Evolutionary conservation across 2,888 invertebrate species (phyloP), one percentile per base, ranked within the genome.

Genomic region (Phortica okadai): DNA sequence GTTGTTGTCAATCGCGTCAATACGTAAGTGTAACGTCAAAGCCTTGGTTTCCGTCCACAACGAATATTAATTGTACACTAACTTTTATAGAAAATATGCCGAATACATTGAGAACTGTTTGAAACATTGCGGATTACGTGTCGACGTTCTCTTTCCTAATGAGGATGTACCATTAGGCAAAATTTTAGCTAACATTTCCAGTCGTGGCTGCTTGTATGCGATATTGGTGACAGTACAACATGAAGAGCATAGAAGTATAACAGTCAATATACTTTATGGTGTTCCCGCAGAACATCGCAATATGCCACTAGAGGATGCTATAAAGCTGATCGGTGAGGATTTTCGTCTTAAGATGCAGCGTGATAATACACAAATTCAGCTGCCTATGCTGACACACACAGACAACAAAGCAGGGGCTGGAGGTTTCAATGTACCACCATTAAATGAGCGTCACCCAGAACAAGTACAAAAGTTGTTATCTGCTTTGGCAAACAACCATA

Each of bases 301-400:
- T 92, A 98, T 98, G 97, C 98, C 98, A 0, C 90, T 98, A 58
- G 98, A 98, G 76, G 98, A 98, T 91, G 97, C 98, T 0, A 92
- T 98, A 77, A 93, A 94, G 81, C 92, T 98, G 79, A 93, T 98
- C 45, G 93, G 94, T 8, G 93, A 95, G 1, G 96, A 97, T 86
- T 95, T 94, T 87, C 93, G 93, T 42, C 92, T 93, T 41, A 95
- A 94, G 87, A 92, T 93, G 90, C 91, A 93, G 6, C 81, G 92
- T 90, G 83, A 94, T 8, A 77, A n/a, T 6, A n/a, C 6, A 2
- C 2, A 6, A 56, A 16, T 14, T n/a, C 56, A 14, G 62, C 1
- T 93, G 92, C 54, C 58, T 6, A 79, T 0, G 74, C 75, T 0
- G 58, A 58, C 33, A 50, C 11, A 10, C 7, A 14, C 62, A n/a